Evolutionary conservation across 2,888 invertebrate species (phyloP), one percentile per base, ranked within the genome.

Genomic region (Tachina lurida): DNA sequence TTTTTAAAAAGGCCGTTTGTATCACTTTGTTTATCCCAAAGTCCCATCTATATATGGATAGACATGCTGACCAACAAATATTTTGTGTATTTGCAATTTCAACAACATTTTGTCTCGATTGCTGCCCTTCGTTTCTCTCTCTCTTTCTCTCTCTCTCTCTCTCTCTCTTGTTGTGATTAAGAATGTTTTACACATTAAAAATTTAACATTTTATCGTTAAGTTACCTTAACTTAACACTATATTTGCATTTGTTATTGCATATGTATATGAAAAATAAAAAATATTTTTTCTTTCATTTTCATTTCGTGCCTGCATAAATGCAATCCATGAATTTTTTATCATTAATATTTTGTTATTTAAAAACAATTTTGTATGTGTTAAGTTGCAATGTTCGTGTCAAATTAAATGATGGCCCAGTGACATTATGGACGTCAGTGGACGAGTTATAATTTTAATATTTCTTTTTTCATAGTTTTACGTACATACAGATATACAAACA

Each of bases 371-470:
- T 84, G 62, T 73, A 56, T 76, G 54, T 83, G 75, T 76, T 71
- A 79, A 83, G 67, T 73, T 79, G 76, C 76, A 83, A 80, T 80
- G 79, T 86, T 83, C 83, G 86, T 83, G 86, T 82, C 83, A 86
- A 75, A 83, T 71, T 67, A 83, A 80, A 83, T 83, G 83, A 83
- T 83, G 86, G 76, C 79, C 73, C 67, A 56, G 79, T 83, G 79
- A 83, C 82, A 83, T 80, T 73, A 62, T 56, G 62, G 43, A 67
- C 80, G 86, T 62, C 76, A 76, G 79, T 76, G 79, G 76, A 31
- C 86, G 76, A 71, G 17, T 79, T 85, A 68, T 70, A 65, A 52
- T 82, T 62, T 73, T 65, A 1, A 31, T 31, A 3, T 31, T 31
- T 31, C 70, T 77, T 77, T 49, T 68, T 60, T 39, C 19, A 31